A percentile compares a stretch with the other conserved stretches of the same genome.
Evolutionary conservation across 2,113 vertebrate species (phyloP).

Genomic region (Pitta sordida): DNA sequence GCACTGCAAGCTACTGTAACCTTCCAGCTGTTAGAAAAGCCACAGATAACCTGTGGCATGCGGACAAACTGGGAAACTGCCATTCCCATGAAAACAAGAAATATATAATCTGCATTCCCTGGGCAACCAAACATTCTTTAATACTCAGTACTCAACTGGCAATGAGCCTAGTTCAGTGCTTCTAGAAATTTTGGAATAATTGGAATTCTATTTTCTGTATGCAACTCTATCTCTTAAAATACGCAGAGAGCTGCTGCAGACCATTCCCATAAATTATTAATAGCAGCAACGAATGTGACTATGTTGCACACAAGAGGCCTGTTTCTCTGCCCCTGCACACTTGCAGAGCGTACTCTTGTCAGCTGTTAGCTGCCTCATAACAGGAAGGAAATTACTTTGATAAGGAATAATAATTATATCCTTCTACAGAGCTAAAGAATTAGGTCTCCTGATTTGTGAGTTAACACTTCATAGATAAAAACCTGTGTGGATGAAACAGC

Average conservation of each 20-base stretch:
- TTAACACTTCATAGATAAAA: not conserved
- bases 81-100: not conserved
- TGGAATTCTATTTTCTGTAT: not conserved
- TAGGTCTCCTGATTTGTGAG: not conserved
- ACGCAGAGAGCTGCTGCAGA: not conserved
- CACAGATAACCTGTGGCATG: not conserved
- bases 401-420: not conserved
- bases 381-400: not conserved
- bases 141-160: not conserved
- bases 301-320: fast-evolving
- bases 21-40: not conserved
- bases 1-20: not conserved
- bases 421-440: not conserved
- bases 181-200: not conserved
- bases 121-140: not conserved
- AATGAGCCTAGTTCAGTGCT: not conserved
- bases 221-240: not conserved
- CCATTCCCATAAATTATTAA: not conserved
- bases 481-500: not conserved
- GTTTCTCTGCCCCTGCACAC: not conserved
- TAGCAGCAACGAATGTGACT: not conserved
- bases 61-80: not conserved
- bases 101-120: not conserved
- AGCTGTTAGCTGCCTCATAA: fast-evolving
- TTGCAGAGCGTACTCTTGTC: not conserved